phyloP scores from a whole-genome alignment of 2,888 invertebrate species.

The Tiphia femorata region DNA sequence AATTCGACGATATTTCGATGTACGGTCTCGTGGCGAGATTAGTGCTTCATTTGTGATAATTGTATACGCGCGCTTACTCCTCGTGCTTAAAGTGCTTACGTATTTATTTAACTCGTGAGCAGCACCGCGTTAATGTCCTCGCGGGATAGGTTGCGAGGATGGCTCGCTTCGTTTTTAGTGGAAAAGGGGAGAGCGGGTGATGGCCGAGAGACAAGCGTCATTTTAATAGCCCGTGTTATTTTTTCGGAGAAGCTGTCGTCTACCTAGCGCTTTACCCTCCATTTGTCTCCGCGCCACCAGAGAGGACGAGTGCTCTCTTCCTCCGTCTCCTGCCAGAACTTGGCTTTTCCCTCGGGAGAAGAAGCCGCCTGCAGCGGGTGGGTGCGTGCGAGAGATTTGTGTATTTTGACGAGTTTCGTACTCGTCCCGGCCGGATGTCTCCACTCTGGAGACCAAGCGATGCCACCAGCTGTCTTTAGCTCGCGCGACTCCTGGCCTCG shows the following conservation, averaged over 20 bases:
- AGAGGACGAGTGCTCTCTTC: constrained; percentile 25
- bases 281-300: constrained; percentile 21
- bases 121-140: too few species aligned
- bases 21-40: too few species aligned
- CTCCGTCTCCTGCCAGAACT: constrained; percentile 20
- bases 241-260: constrained; percentile 39
- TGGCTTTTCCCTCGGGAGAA: constrained; percentile 22
- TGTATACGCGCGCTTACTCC: too few species aligned
- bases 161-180: too few species aligned
- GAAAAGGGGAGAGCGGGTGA: too few species aligned
- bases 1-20: too few species aligned
- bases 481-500: constrained; percentile 1
- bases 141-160: too few species aligned
- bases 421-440: constrained; percentile 63
- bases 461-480: constrained; percentile 58
- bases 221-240: constrained; percentile 43
- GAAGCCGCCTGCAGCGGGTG: neutral
- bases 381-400: constrained; percentile 57
- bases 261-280: constrained; percentile 35
- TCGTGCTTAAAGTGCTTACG: too few species aligned
- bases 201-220: too few species aligned
- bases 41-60: too few species aligned
- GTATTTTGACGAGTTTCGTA: constrained; percentile 64
- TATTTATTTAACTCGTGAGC: too few species aligned
- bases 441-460: constrained; percentile 55